Percentiles rank a stretch among this genome's conserved stretches.
Evolutionary conservation across 1,140 invertebrate genomes (phyloP).

Genomic region (Pinna nobilis): DNA sequence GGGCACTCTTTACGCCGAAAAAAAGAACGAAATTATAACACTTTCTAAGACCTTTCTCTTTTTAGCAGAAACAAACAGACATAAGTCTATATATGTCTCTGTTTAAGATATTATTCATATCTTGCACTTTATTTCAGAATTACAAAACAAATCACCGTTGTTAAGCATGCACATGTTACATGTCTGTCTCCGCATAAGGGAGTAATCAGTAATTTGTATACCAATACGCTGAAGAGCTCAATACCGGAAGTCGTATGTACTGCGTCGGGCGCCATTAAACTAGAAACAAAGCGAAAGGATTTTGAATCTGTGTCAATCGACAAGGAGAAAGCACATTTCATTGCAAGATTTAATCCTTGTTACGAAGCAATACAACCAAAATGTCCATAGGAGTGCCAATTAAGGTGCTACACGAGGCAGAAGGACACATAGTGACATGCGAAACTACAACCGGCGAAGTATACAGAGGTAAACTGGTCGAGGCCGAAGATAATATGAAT

Average conservation of each 20-base stretch:
- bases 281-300: not conserved
- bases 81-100: no score
- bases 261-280: conserved; percentile 15
- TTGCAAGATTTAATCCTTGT: not conserved
- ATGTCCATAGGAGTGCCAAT: conserved; percentile 89
- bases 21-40: no score
- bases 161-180: no score
- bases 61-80: no score
- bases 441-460: conserved; percentile 95
- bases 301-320: not conserved
- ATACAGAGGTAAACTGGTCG: conserved; percentile 97
- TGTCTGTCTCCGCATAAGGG: no score
- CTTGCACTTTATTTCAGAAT: no score
- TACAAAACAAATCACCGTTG: no score
- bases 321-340: not conserved
- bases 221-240: no score
- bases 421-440: conserved; percentile 98
- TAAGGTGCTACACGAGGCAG: conserved; percentile 99
- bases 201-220: no score
- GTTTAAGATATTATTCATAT: no score
- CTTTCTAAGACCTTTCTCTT: no score
- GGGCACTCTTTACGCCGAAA: no score
- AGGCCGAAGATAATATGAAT: conserved; percentile 99
- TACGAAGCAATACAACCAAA: conserved; percentile 13
- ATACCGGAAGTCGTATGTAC: conserved; percentile 1